Evolutionary conservation across 2,888 invertebrate genomes (phyloP).

Genomic region (Formica aserva): DNA sequence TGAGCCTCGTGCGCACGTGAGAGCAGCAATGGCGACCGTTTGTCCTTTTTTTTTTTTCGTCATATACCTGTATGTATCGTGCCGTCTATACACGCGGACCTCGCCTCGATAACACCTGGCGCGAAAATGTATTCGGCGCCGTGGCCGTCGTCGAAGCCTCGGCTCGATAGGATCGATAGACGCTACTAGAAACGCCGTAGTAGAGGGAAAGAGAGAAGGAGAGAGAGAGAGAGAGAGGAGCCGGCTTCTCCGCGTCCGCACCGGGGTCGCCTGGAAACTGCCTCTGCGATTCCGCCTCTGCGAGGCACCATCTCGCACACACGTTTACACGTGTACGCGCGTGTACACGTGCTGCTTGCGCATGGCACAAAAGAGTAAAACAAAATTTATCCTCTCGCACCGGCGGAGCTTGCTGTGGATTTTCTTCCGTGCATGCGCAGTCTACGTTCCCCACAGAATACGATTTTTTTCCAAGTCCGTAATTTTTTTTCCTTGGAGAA

Average conservation of each 20-base stretch:
- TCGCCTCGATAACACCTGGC: slow-evolving; percentile 64
- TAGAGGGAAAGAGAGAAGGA: slow-evolving; percentile 44
- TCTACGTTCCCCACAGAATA: neutral
- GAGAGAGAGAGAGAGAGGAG: slow-evolving; percentile 23
- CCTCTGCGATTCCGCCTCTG: slow-evolving; percentile 69
- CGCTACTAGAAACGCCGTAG: slow-evolving; percentile 70
- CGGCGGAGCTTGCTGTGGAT: slow-evolving; percentile 33
- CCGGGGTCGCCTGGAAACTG: slow-evolving; percentile 74
- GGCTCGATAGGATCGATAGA: slow-evolving; percentile 77
- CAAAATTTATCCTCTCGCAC: slow-evolving; percentile 47
- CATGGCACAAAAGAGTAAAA: slow-evolving; percentile 48
- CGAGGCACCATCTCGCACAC: slow-evolving; percentile 58
- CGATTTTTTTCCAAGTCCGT: slow-evolving; percentile 24
- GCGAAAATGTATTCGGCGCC: slow-evolving; percentile 75
- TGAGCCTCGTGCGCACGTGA: slow-evolving; percentile 64
- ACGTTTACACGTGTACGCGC: slow-evolving; percentile 22
- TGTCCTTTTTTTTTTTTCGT: slow-evolving; percentile 57
- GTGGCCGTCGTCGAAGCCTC: slow-evolving; percentile 73
- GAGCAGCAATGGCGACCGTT: slow-evolving; percentile 63
- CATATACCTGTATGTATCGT: slow-evolving; percentile 44
- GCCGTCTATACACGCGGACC: slow-evolving; percentile 53
- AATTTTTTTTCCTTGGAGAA: neutral
- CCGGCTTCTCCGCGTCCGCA: slow-evolving; percentile 68
- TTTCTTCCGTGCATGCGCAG: slow-evolving; percentile 51
- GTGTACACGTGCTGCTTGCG: slow-evolving; percentile 40